A percentile compares a stretch with the other conserved stretches of the same genome.
Conservation (phyloP, 2,888 invertebrate genomes). For the Stenchaetothrips biformis region DNA sequence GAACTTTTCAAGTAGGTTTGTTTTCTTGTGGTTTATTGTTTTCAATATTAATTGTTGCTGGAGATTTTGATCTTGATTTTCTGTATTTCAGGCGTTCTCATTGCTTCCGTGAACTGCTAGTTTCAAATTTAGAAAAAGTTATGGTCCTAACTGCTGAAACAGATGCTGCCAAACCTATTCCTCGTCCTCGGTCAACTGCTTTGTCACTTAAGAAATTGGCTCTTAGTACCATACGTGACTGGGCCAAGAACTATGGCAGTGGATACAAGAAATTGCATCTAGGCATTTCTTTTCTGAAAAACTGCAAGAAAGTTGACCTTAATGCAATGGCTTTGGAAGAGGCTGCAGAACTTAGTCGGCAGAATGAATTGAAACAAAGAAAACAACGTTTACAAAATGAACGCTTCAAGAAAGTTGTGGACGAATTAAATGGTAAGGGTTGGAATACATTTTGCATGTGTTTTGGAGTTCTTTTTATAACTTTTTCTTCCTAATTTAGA, state of each 20-base stretch:
- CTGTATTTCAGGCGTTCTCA: constrained; percentile 49
- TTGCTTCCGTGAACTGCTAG: constrained; percentile 48
- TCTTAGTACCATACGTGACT: constrained; percentile 48
- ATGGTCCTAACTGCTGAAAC: constrained; percentile 48
- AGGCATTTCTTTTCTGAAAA: constrained; percentile 45
- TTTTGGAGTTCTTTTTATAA: background rate
- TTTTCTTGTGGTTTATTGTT: background rate
- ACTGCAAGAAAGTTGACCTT: constrained; percentile 41
- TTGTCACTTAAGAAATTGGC: constrained; percentile 46
- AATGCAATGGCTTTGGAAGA: constrained; percentile 37
- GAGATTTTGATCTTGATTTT: constrained; percentile 25
- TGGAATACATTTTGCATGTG: constrained; percentile 21
- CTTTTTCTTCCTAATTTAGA: constrained; percentile 35
- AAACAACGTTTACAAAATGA: constrained; percentile 37
- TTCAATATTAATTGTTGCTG: background rate
- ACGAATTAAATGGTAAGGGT: constrained; percentile 39
- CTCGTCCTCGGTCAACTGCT: constrained; percentile 49
- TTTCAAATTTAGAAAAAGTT: constrained; percentile 48
- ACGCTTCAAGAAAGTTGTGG: constrained; percentile 38
- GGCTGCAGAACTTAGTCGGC: constrained; percentile 36
- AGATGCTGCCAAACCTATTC: constrained; percentile 47
- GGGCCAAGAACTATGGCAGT: constrained; percentile 49
- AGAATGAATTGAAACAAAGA: constrained; percentile 38
- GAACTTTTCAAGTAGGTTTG: constrained; percentile 47
- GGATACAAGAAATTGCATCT: constrained; percentile 48